Percentiles rank a stretch among this genome's conserved stretches.
phyloP scores from a whole-genome alignment of 2,113 vertebrate species.

The Phaethornis superciliosus region DNA sequence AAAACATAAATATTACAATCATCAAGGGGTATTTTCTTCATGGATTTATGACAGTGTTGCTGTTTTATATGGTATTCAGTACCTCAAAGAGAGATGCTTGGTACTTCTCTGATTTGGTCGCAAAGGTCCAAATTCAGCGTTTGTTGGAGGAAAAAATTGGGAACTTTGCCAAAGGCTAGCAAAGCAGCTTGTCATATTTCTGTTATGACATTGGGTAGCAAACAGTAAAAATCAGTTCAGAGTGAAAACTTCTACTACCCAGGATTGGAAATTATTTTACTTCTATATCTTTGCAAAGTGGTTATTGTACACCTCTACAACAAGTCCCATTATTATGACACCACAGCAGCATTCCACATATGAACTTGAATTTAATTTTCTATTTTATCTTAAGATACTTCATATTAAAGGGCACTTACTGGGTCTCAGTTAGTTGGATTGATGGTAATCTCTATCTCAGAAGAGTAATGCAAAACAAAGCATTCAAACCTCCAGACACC shows the following conservation, averaged over 20 bases:
- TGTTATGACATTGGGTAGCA: not conserved
- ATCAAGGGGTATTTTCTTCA: not conserved
- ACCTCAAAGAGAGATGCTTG: not conserved
- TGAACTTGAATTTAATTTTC: not conserved
- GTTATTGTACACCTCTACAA: not conserved
- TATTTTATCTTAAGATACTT: not conserved
- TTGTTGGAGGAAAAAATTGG: not conserved
- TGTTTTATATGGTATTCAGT: not conserved
- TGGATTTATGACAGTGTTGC: not conserved
- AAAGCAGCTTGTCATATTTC: not conserved
- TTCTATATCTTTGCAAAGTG: not conserved
- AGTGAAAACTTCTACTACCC: not conserved
- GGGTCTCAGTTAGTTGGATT: not conserved
- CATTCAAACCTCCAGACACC: conserved; percentile 41
- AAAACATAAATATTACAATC: not conserved
- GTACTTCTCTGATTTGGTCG: not conserved
- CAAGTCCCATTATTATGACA: not conserved
- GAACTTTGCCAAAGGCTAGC: not conserved
- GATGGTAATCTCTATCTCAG: conserved; percentile 39
- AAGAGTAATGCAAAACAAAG: conserved; percentile 21
- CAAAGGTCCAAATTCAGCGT: not conserved
- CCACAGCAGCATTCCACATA: not conserved
- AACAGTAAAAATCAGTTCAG: not conserved
- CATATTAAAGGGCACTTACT: not conserved
- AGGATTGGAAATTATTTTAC: not conserved